Conservation (phyloP, 2,888 invertebrate species). For the Microctonus hyperodae region DNA sequence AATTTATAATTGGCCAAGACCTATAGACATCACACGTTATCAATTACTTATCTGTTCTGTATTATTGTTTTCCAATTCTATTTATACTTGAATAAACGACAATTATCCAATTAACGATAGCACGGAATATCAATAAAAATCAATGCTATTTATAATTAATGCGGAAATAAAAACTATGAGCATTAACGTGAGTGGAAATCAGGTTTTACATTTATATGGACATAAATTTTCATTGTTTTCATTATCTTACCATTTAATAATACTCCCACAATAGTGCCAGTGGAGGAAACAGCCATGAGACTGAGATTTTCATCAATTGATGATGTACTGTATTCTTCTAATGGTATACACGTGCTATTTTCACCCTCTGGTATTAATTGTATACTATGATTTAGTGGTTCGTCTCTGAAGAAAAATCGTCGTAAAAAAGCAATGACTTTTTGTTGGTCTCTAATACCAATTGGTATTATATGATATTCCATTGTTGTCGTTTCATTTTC, state of each 20-base stretch:
- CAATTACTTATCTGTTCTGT: neutral
- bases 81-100: neutral
- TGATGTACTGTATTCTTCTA: conserved; percentile 70
- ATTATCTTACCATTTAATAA: conserved; percentile 64
- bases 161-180: neutral
- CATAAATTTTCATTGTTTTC: conserved; percentile 8
- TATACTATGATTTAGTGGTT: conserved; percentile 73
- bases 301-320: conserved; percentile 69
- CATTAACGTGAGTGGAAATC: neutral
- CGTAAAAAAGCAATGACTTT: conserved; percentile 68
- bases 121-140: neutral
- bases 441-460: conserved; percentile 65
- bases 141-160: neutral
- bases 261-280: conserved; percentile 69
- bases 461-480: conserved; percentile 63
- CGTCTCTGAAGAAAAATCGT: conserved; percentile 76
- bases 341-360: conserved; percentile 68
- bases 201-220: neutral
- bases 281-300: conserved; percentile 69
- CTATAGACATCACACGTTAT: neutral
- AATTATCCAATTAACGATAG: neutral
- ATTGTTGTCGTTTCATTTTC: conserved; percentile 43
- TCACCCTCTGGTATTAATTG: conserved; percentile 69
- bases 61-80: neutral
- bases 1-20: neutral